phyloP scores from a whole-genome alignment of 2,888 invertebrate genomes.

The Odiellus spinosus region DNA sequence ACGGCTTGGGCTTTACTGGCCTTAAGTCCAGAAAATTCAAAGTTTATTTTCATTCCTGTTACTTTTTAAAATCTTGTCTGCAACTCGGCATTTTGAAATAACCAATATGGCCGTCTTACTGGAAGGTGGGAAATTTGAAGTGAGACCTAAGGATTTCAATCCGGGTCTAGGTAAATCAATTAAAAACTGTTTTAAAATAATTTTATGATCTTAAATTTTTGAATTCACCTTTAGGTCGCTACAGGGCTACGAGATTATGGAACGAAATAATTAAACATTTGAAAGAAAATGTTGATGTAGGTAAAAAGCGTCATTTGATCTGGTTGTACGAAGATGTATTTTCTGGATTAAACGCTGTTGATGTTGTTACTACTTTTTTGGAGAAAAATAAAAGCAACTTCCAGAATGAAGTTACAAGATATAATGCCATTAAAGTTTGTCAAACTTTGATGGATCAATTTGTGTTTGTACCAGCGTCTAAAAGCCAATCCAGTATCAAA shows the following conservation, averaged over 20 bases:
- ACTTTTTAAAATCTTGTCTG: too few relatives aligned
- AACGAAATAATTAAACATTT: conserved; percentile 10
- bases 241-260: conserved; percentile 16
- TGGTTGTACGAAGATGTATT: conserved; percentile 16
- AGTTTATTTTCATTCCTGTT: too few relatives aligned
- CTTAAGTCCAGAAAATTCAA: too few relatives aligned
- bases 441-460: background rate
- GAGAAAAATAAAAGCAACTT: too few relatives aligned
- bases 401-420: too few relatives aligned
- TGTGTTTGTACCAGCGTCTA: background rate
- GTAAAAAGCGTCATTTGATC: conserved; percentile 12
- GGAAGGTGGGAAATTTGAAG: too few relatives aligned
- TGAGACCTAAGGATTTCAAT: too few relatives aligned
- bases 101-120: too few relatives aligned
- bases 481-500: too few relatives aligned
- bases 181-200: background rate
- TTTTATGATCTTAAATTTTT: background rate
- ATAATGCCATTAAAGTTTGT: background rate
- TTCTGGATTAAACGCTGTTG: conserved; percentile 13
- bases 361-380: conserved; percentile 8
- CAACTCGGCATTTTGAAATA: too few relatives aligned
- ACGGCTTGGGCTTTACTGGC: too few relatives aligned
- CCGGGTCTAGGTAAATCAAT: too few relatives aligned
- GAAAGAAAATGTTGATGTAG: conserved; percentile 7
- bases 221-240: conserved; percentile 10